phyloP scores from a whole-genome alignment of 2,797 vertebrate genomes.

The Simalia tracyae region DNA sequence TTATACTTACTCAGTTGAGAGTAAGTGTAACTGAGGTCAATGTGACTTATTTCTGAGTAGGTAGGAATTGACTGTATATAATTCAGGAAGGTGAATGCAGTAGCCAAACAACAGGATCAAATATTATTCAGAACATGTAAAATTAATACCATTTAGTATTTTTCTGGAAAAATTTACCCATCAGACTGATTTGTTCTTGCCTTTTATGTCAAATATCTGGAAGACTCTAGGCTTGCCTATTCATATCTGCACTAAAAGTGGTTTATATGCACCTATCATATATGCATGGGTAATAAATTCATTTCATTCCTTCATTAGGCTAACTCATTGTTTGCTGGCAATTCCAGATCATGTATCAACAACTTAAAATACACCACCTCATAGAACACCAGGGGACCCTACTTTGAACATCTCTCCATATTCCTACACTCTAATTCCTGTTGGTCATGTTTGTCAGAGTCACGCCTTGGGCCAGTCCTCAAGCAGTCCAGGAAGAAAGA shows the following conservation, averaged over 20 bases:
- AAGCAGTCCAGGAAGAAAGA: too few species aligned
- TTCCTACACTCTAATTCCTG: neutral
- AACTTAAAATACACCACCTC: neutral
- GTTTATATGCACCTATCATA: neutral
- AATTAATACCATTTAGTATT: neutral
- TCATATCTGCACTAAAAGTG: neutral
- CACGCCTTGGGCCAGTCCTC: too few species aligned
- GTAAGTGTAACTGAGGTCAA: neutral
- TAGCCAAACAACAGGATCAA: neutral
- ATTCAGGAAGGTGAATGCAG: neutral
- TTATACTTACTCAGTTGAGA: neutral
- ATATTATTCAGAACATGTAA: neutral
- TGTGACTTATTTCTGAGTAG: neutral
- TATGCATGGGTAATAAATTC: neutral
- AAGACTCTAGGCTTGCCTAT: neutral
- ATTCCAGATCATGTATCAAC: neutral
- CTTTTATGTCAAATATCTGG: neutral
- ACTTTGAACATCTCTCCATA: neutral
- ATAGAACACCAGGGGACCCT: neutral
- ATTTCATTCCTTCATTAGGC: neutral
- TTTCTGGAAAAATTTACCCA: neutral
- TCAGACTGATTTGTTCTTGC: neutral
- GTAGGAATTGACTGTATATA: neutral
- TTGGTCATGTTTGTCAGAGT: neutral
- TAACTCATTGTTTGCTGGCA: neutral